Conservation (phyloP, 2,113 vertebrate genomes). For the Eira barbara region DNA sequence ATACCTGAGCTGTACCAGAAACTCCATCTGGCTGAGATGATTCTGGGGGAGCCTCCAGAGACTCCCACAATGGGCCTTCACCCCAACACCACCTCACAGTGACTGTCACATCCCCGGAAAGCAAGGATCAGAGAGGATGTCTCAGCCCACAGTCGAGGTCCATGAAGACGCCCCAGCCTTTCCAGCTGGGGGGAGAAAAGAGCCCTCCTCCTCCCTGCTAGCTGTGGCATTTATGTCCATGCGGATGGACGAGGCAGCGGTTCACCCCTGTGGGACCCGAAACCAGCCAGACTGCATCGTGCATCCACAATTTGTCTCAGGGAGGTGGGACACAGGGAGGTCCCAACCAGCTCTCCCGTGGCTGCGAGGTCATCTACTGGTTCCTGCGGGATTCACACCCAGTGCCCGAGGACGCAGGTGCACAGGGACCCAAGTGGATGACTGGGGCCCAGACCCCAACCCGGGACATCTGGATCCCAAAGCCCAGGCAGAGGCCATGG, state of each 20-base stretch:
- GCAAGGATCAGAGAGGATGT: background rate
- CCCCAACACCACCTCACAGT: background rate
- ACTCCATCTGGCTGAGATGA: too few relatives aligned
- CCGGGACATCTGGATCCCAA: background rate
- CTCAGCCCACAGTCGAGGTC: too few relatives aligned
- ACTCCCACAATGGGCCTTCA: too few relatives aligned
- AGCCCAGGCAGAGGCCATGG: background rate
- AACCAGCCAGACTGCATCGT: background rate
- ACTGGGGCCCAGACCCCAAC: accelerated
- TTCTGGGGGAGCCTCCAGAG: background rate
- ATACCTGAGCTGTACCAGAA: background rate
- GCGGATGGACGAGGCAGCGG: accelerated
- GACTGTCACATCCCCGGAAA: background rate
- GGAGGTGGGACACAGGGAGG: background rate
- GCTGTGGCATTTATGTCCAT: background rate
- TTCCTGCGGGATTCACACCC: background rate
- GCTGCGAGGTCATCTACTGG: background rate
- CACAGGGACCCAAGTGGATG: background rate
- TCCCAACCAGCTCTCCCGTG: accelerated
- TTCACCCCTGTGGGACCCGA: background rate
- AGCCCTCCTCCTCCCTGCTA: background rate
- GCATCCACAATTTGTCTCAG: background rate
- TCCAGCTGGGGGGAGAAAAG: background rate
- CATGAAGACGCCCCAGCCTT: accelerated
- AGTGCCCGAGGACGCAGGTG: background rate